These are phyloP conservation scores for Drosophila quinaria DNA, from an alignment of 2,888 invertebrate species.

Conservation along the genomic window DNA sequence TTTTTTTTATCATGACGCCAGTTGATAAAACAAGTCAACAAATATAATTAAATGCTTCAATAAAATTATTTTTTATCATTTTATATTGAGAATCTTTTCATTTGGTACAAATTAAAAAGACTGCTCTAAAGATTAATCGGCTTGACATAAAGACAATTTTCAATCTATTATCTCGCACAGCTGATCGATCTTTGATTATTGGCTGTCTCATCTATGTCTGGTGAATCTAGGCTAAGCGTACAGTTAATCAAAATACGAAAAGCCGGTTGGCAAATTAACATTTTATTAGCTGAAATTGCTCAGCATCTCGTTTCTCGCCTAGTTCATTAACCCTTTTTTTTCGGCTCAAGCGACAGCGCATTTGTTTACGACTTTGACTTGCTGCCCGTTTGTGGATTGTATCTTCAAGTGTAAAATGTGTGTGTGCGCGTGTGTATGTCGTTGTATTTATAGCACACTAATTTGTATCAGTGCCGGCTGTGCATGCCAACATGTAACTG, in stretches of 20 bases:
- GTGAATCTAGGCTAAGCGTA: conserved; percentile 5
- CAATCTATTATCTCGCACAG: conserved; percentile 20
- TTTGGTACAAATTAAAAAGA: not conserved
- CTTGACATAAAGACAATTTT: conserved; percentile 13
- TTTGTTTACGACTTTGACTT: conserved; percentile 60
- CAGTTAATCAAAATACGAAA: conserved; percentile 47
- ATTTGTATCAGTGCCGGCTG: conserved; percentile 65
- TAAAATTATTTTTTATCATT: too few species aligned
- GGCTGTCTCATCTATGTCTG: not conserved
- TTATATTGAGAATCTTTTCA: too few species aligned
- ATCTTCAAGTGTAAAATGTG: conserved; percentile 9
- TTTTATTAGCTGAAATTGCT: conserved; percentile 63
- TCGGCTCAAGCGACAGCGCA: conserved; percentile 9
- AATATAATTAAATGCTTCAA: too few species aligned
- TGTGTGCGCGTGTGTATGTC: conserved; percentile 14
- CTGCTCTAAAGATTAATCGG: not conserved
- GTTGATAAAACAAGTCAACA: too few species aligned
- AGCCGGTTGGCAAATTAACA: conserved; percentile 62
- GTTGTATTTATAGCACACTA: conserved; percentile 73
- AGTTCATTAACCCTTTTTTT: conserved; percentile 66
- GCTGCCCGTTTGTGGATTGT: conserved; percentile 43
- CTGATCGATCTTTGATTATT: conserved; percentile 27
- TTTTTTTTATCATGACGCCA: too few species aligned
- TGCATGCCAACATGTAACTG: conserved; percentile 71
- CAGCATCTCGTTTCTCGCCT: conserved; percentile 21